Evolutionary conservation across 2,888 invertebrate species (phyloP), one percentile per base, ranked within the genome.

Genomic region (Catonia carolina): DNA sequence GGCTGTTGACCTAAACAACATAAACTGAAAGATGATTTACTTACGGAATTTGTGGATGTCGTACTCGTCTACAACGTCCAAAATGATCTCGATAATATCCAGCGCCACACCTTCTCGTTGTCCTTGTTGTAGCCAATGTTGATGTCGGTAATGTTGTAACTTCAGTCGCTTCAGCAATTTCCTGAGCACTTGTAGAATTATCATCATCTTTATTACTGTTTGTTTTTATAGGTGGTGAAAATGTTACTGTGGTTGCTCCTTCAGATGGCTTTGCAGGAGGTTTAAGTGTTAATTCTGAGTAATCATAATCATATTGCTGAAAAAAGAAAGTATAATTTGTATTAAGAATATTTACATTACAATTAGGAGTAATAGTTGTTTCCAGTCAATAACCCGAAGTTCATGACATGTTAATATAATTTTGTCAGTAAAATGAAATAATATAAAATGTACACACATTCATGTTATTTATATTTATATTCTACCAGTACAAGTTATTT

Each of bases 221-320:
- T 23, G 53, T 55, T 48, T 58, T 55, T 27, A 51, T 53, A 14
- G 49, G 41, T 37, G 56, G 54, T 17, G 59, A 49, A 50, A 53
- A 55, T 31, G 56, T 49, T 22, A 42, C 52, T 22, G 53, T 39
- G 10, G 58, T 45, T 17, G 49, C 51, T 37, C 62, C 63, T 27
- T 59, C 63, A 1, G 36, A 31, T 15, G 67, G 67, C 57, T 61
- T 64, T 2, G 65, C 54, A 15, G 64, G 63, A 22, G 84, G 84
- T 72, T 84, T 85, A 67, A 83, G 74, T 17, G 85, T 86, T 71
- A 85, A 80, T 67, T 85, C 85, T 3, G 82, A 76, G 66, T 85
- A 84, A 69, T 86, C 85, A 69, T 86, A 86, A 51, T 80, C 79
- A 68, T 85, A 85, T 71, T 86, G 62, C 18, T 47, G 37, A 14